phyloP scores from a whole-genome alignment of 2,888 invertebrate species.

The Cetonia aurata region DNA sequence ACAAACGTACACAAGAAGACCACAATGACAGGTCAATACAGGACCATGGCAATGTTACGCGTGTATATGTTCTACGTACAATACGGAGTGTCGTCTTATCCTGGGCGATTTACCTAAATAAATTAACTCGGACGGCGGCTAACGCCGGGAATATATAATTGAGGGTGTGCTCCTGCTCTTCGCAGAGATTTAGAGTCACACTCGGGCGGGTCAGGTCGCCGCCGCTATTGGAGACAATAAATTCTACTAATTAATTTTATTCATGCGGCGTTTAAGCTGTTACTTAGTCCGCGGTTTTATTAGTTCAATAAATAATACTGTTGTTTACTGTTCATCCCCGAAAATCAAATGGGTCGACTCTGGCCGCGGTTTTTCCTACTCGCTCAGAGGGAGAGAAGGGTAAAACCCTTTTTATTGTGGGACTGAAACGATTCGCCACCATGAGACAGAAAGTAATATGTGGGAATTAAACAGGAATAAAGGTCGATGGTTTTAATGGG shows the following conservation, averaged over 20 bases:
- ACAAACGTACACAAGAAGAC: not conserved
- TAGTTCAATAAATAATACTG: slow-evolving; percentile 44
- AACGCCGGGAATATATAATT: slow-evolving; percentile 60
- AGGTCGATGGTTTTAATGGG: too few species aligned
- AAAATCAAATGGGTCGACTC: not conserved
- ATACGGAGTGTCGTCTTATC: slow-evolving; percentile 40
- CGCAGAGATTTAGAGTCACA: slow-evolving; percentile 60
- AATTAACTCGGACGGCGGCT: slow-evolving; percentile 56
- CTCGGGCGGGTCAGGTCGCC: slow-evolving; percentile 51
- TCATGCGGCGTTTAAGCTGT: slow-evolving; percentile 59
- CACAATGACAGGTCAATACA: slow-evolving; percentile 6
- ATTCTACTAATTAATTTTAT: slow-evolving; percentile 64
- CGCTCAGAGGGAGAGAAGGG: too few species aligned
- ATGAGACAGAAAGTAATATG: too few species aligned
- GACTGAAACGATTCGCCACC: too few species aligned
- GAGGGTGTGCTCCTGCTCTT: slow-evolving; percentile 54
- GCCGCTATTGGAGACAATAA: slow-evolving; percentile 59
- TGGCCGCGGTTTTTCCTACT: too few species aligned
- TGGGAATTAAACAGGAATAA: too few species aligned
- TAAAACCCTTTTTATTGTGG: too few species aligned
- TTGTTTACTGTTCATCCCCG: slow-evolving; percentile 33
- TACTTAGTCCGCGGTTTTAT: slow-evolving; percentile 52
- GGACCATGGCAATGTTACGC: not conserved
- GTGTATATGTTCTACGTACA: slow-evolving; percentile 18
- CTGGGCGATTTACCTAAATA: slow-evolving; percentile 53